Evolutionary conservation across 2,888 invertebrate species (phyloP).

Genomic region (Sarcophaga caerulescens): DNA sequence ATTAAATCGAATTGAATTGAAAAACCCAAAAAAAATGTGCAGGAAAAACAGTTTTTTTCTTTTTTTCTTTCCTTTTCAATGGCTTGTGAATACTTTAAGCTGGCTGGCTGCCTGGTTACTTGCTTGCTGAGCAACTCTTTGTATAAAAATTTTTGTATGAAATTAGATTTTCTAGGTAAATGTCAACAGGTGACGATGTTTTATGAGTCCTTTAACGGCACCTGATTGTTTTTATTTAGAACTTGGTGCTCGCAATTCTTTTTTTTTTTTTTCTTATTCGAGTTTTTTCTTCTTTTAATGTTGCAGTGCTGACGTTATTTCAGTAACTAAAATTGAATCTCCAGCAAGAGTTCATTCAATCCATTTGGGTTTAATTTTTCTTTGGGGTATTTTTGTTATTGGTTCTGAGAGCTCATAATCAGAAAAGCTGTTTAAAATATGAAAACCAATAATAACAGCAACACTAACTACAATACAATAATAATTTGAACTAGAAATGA

Average conservation of each 20-base stretch:
- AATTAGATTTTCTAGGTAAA: constrained; percentile 2
- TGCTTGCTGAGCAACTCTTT: neutral
- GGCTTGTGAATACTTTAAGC: neutral
- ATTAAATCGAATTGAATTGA: constrained; percentile 39
- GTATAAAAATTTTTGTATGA: neutral
- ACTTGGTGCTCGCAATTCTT: neutral
- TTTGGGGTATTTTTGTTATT: no score
- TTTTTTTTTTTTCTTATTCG: neutral
- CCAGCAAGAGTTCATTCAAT: constrained; percentile 1
- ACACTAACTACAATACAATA: neutral
- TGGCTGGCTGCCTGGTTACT: neutral
- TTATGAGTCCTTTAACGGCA: neutral
- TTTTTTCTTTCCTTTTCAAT: constrained; percentile 27
- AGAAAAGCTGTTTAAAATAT: neutral
- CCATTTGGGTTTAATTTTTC: neutral
- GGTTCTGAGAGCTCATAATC: neutral
- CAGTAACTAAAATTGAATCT: constrained; percentile 53
- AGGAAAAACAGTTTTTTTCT: neutral
- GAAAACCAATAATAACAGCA: neutral
- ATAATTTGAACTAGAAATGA: neutral
- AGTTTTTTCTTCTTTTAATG: neutral
- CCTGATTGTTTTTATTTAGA: neutral
- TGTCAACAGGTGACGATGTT: neutral
- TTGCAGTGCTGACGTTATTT: constrained; percentile 34
- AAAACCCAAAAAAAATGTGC: neutral